Base-by-base conservation (phyloP, 1,140 invertebrate genomes). In the Drosophila ficusphila region DNA sequence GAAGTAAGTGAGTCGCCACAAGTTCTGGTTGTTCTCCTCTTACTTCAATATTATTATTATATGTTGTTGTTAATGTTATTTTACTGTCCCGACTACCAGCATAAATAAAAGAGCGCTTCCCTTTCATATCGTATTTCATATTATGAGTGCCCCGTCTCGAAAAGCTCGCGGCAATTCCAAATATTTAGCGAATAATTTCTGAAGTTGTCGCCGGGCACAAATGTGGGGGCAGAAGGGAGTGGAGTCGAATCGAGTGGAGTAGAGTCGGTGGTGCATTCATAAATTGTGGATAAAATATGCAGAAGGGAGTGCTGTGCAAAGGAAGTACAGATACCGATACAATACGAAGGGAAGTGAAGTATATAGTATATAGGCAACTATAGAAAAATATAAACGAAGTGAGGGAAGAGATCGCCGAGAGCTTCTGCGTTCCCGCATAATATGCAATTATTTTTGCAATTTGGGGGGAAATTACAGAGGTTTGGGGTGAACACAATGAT, bases 1-100 rank as follows among this genome's bases (percentile, higher is more conserved):
- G 53, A 81, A 86, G 82, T 88, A 72, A 72, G 81, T 81, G 33
- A 47, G 19, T 52, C 23, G 19, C 25, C 8, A 36, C 49, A 12
- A 14, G 38, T 18, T 62, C 46, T 39, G 18, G 5, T 23, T 4
- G n/a, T n/a, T n/a, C n/a, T n/a, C n/a, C n/a, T n/a, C 8, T 21
- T 5, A 1, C 3, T 2, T 18, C 18, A 25, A 31, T n/a, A 16
- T 27, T 23, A 56, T 27, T 36, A 39, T n/a, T n/a, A n/a, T n/a
- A n/a, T n/a, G n/a, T n/a, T n/a, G n/a, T n/a, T n/a, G n/a, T n/a
- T n/a, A 25, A 44, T 58, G 9, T n/a, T 39, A 3, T 18, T 25
- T n/a, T 18, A 18, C 19, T 38, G 12, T 12, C n/a, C 2, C 33
- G 8, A 16, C 3, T 4, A 36, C 60, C 60, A 64, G 51, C 58